These are phyloP conservation scores for Streptopelia turtur DNA, from an alignment of 2,797 vertebrate genomes.

Conservation along the genomic window DNA sequence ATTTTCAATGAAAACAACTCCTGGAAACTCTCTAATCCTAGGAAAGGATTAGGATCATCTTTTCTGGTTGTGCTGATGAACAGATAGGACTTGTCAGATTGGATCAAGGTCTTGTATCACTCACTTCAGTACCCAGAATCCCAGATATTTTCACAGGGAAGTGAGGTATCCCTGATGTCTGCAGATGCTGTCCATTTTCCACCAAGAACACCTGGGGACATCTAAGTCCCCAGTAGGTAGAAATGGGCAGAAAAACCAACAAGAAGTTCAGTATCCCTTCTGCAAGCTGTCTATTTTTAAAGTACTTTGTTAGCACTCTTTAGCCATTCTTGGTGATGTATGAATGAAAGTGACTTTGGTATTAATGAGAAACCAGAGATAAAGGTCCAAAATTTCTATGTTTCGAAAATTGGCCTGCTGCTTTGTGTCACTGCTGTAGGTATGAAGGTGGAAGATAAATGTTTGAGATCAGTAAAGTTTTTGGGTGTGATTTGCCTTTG, in stretches of 20 bases:
- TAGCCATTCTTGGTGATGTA: neutral
- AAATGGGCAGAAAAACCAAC: neutral
- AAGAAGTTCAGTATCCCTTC: neutral
- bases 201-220: neutral
- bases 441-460: neutral
- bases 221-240: neutral
- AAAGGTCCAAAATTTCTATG: neutral
- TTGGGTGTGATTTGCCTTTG: conserved; percentile 44
- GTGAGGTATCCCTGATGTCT: neutral
- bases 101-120: neutral
- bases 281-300: neutral
- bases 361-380: neutral
- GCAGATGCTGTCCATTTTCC: neutral
- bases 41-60: neutral
- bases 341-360: neutral
- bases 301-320: neutral
- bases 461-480: neutral
- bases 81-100: neutral
- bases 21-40: conserved; percentile 12
- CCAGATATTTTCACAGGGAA: neutral
- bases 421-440: neutral
- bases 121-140: neutral
- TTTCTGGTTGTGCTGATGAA: neutral
- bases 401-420: neutral
- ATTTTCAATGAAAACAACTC: neutral